Evolutionary conservation across 2,888 invertebrate species (phyloP), one percentile per base, ranked within the genome.

Genomic region (Alentia gelatinosa): DNA sequence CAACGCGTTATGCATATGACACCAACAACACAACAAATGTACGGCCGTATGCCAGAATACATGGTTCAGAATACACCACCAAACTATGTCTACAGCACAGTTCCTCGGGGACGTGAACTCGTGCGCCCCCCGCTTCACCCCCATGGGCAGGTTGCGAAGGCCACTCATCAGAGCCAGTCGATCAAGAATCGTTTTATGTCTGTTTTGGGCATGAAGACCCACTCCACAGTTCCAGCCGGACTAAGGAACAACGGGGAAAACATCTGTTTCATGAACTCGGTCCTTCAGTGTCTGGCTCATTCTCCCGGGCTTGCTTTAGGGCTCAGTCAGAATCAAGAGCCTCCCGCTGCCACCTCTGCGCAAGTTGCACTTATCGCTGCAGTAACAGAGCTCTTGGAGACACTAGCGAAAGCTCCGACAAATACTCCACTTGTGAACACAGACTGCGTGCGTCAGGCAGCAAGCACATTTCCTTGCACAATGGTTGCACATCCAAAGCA

Each of bases 231-330:
- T 1, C 92, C 92, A 4, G 92, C 92, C 1, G 95, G 95, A 1
- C 91, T 95, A 47, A 92, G 93, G 83, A 95, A 95, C 92, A 94
- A 94, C 90, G 95, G 95, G 9, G 94, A 94, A 88, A 95, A 95
- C 90, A 89, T 95, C 88, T 96, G 96, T 91, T 96, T 95, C 91
- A 94, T 95, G 92, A 96, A 95, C 92, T 93, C 95, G 63, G 93
- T 95, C n/a, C 91, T 96, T 30, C 96, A 96, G 93, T 95, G 95
- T 92, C 91, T 95, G 39, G 93, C 95, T 3, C 93, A 94, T 42
- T 94, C 93, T n/a, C 95, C 95, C 9, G 92, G 93, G 42, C 92
- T 95, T 5, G 93, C 93, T 7, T 91, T 93, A 15, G 92, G 93
- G 40, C 93, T 95, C 15, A 90, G 92, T 7, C 83, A 15, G 23